Evolutionary conservation across 2,888 invertebrate species (phyloP), one percentile per base, ranked within the genome.

Genomic region (Scaptomyza caliginosa): DNA sequence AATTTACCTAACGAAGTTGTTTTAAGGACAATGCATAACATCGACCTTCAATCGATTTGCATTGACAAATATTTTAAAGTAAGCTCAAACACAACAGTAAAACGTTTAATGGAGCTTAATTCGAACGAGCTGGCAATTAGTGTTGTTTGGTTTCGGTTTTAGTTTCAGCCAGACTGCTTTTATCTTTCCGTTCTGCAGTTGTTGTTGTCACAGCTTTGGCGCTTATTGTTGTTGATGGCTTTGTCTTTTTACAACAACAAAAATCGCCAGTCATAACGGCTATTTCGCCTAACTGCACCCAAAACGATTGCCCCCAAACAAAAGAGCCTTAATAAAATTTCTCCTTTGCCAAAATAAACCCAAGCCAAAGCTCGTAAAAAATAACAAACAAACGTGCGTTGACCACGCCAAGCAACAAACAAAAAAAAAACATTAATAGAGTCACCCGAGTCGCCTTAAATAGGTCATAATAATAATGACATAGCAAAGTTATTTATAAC

Each of bases 151-250:
- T 67, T 74, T 74, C 55, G 65, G 66, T 68, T 80, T 69, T 55
- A 59, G 55, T 71, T 78, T 68, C 65, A 48, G 52, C 59, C 49
- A 62, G 54, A 43, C 42, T 66, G 58, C 63, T 58, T 54, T 77
- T 74, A 68, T 73, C 66, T 80, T 77, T 79, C 80, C 76, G 74
- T 8, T 30, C 42, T 23, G n/a, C 17, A 42, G 32, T 43, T 49
- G 51, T 8, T 45, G 24, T 43, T 43, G 51, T 48, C 46, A 48
- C 54, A 64, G 54, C 59, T 70, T 55, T 65, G 19, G 16, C 39
- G 64, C 43, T 62, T 51, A 74, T 70, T 65, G 59, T 57, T 60
- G 70, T 74, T 74, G 62, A 74, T 66, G 66, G 56, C 30, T 24
- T 57, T 38, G 43, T 21, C 4, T 21, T 21, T 21, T 2, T 2